These are phyloP conservation scores for Phyllotis vaccarum DNA, from an alignment of 2,797 vertebrate genomes.

Conservation along the genomic window DNA sequence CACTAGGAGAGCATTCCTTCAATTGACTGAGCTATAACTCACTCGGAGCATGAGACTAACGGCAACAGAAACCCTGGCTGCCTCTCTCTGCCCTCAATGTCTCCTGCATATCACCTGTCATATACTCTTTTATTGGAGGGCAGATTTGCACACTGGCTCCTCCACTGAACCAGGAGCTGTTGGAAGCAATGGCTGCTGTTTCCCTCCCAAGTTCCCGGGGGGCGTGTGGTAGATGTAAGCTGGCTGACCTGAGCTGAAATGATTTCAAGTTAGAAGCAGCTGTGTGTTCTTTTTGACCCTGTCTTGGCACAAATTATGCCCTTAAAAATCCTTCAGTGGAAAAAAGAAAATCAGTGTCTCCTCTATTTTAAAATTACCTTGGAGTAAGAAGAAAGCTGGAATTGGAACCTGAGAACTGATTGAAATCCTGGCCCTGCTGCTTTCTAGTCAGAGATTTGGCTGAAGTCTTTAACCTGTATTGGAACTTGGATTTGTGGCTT, in stretches of 20 bases:
- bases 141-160: not conserved
- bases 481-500: not conserved
- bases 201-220: not conserved
- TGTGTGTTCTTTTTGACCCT: not conserved
- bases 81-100: not conserved
- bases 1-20: not conserved
- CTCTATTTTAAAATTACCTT: not conserved
- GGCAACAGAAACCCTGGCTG: fast-evolving
- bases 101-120: not conserved
- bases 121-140: not conserved
- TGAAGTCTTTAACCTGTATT: not conserved
- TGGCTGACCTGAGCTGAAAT: not conserved
- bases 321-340: too few species aligned
- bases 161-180: not conserved
- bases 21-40: not conserved
- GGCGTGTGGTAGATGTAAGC: not conserved
- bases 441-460: not conserved
- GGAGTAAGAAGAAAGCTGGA: not conserved
- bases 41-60: not conserved
- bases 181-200: not conserved
- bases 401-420: not conserved
- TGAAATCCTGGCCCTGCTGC: not conserved
- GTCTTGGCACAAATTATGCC: not conserved
- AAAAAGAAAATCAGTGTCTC: too few species aligned
- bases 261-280: constrained; percentile 1